Evolutionary conservation across 1,140 invertebrate species (phyloP).

Genomic region (Ceratosolen solmsi): DNA sequence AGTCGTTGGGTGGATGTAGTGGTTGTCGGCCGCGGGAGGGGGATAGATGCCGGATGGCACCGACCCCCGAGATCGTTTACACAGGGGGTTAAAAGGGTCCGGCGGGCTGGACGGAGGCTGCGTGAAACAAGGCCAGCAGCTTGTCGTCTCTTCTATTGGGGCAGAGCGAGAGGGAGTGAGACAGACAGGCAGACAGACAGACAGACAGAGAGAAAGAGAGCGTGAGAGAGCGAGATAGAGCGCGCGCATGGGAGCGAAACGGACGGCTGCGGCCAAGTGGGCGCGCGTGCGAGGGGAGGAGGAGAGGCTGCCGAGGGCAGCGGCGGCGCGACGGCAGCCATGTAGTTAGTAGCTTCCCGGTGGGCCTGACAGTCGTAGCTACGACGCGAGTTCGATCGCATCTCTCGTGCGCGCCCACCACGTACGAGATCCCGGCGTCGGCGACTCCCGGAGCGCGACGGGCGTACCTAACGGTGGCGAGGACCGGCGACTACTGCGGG

Average conservation of each 20-base stretch:
- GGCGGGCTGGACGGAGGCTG: background rate
- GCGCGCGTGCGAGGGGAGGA: background rate
- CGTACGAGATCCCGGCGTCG: background rate
- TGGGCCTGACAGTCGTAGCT: constrained; percentile 53
- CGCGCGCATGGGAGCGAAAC: constrained; percentile 52
- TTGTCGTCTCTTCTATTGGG: too few species aligned
- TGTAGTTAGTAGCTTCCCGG: constrained; percentile 30
- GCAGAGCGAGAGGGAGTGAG: constrained; percentile 38
- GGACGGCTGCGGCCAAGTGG: constrained; percentile 43
- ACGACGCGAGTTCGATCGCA: constrained; percentile 61
- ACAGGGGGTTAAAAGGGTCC: too few species aligned
- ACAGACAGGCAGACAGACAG: too few species aligned
- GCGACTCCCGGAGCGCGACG: constrained; percentile 22
- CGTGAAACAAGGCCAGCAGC: too few species aligned
- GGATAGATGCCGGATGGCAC: too few species aligned
- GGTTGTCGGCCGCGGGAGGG: too few species aligned
- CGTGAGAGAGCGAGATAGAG: constrained; percentile 54
- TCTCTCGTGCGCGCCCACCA: constrained; percentile 47
- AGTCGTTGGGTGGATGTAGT: too few species aligned
- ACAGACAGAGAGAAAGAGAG: too few species aligned
- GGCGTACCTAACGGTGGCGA: background rate
- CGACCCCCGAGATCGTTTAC: too few species aligned
- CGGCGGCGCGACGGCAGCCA: background rate
- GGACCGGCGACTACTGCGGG: constrained; percentile 6
- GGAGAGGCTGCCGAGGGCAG: background rate